Conservation (phyloP, 1,140 invertebrate species). For the Drosophila leontia region DNA sequence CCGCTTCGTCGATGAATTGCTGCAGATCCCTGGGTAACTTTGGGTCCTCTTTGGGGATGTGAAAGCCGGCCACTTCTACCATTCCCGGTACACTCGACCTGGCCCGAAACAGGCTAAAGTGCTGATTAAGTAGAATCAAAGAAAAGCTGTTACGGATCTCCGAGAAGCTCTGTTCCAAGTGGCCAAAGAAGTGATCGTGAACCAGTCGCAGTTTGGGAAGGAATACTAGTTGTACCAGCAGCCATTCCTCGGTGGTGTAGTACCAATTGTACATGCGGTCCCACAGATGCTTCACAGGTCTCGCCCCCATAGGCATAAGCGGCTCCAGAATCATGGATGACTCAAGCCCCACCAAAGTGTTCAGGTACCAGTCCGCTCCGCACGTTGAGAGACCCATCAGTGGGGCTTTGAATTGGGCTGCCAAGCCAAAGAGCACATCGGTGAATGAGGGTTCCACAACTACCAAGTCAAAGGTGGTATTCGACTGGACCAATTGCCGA, state of each 20-base stretch:
- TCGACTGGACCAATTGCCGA: constrained; percentile 32
- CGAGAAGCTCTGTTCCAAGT: constrained; percentile 37
- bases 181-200: constrained; percentile 60
- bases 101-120: constrained; percentile 60
- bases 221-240: constrained; percentile 47
- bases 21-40: constrained; percentile 82
- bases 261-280: constrained; percentile 55
- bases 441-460: constrained; percentile 45
- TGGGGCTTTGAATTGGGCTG: constrained; percentile 53
- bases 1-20: constrained; percentile 86
- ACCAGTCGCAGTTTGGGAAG: constrained; percentile 32
- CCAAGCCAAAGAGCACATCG: constrained; percentile 54
- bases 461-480: constrained; percentile 53
- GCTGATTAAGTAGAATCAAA: constrained; percentile 68
- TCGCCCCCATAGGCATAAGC: not conserved
- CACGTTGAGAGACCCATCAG: constrained; percentile 53
- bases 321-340: constrained; percentile 39
- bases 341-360: constrained; percentile 36
- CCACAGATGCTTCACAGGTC: constrained; percentile 7
- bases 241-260: constrained; percentile 60
- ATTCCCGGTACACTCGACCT: constrained; percentile 65
- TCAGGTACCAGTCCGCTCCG: constrained; percentile 58
- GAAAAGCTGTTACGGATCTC: constrained; percentile 55
- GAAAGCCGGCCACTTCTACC: constrained; percentile 65
- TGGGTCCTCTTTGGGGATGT: constrained; percentile 85